Percentiles rank a stretch among this genome's conserved stretches.
Evolutionary conservation across 1,140 invertebrate species (phyloP).

Genomic region (Pemphigus obesinymphae): DNA sequence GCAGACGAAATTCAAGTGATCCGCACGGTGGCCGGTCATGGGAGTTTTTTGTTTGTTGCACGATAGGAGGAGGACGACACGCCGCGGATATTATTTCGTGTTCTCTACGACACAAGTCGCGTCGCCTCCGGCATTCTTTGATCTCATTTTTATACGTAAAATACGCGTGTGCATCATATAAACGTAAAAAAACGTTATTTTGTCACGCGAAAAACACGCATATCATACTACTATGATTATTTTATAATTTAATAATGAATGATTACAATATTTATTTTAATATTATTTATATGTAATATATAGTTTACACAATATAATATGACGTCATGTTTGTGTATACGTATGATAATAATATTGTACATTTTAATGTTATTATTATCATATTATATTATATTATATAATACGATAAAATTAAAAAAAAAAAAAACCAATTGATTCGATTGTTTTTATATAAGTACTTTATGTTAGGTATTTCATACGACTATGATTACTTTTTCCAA

Average conservation of each 20-base stretch:
- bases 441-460: too few species aligned
- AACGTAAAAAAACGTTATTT: background rate
- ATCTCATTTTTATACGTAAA: constrained; percentile 10
- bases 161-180: background rate
- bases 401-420: too few species aligned
- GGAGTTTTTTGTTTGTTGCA: background rate
- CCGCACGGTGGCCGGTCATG: background rate
- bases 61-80: background rate
- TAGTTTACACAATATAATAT: too few species aligned
- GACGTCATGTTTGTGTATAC: too few species aligned
- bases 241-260: too few species aligned
- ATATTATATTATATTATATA: too few species aligned
- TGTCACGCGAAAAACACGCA: background rate
- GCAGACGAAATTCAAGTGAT: background rate
- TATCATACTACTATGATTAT: background rate
- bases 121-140: background rate
- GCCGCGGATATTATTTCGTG: background rate
- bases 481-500: background rate
- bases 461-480: background rate
- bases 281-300: too few species aligned
- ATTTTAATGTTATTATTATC: background rate
- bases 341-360: too few species aligned
- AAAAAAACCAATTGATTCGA: too few species aligned
- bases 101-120: background rate
- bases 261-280: background rate